Percentiles rank a stretch among this genome's conserved stretches.
phyloP scores from a whole-genome alignment of 2,113 vertebrate species.

The Anhinga anhinga region DNA sequence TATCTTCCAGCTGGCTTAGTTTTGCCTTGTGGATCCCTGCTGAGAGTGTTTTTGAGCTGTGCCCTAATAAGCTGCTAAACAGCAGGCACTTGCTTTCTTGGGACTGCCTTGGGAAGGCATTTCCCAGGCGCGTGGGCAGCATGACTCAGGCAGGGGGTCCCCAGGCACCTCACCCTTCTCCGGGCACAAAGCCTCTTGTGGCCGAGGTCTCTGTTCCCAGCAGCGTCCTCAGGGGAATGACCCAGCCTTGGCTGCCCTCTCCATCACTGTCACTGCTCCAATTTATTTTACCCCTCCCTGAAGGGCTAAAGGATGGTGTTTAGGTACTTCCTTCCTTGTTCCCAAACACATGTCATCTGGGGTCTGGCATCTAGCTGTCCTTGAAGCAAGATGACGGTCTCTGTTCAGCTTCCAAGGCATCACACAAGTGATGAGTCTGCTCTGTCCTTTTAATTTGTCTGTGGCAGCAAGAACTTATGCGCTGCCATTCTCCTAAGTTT shows the following conservation, averaged over 20 bases:
- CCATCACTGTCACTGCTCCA: not conserved
- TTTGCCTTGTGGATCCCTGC: not conserved
- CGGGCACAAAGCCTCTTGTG: rapidly evolving
- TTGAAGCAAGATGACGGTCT: not conserved
- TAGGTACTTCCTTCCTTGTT: not conserved
- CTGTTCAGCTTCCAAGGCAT: not conserved
- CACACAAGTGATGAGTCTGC: not conserved
- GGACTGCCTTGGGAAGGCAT: not conserved
- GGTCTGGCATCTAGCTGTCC: not conserved
- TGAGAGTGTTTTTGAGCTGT: not conserved
- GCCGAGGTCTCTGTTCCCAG: not conserved
- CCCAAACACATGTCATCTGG: rapidly evolving
- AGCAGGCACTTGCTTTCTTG: not conserved
- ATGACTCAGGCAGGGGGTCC: not conserved
- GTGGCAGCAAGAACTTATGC: not conserved
- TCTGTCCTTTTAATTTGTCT: not conserved
- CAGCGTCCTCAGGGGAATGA: not conserved
- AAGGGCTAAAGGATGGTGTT: not conserved
- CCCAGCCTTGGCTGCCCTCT: not conserved
- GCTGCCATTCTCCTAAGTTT: not conserved
- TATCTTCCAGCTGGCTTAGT: not conserved
- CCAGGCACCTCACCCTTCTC: not conserved
- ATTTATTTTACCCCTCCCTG: not conserved
- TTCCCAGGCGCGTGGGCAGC: not conserved
- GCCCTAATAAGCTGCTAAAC: not conserved